Percentiles rank a stretch among this genome's conserved stretches.
phyloP scores from a whole-genome alignment of 2,113 vertebrate genomes.

The Bubo blakistoni region DNA sequence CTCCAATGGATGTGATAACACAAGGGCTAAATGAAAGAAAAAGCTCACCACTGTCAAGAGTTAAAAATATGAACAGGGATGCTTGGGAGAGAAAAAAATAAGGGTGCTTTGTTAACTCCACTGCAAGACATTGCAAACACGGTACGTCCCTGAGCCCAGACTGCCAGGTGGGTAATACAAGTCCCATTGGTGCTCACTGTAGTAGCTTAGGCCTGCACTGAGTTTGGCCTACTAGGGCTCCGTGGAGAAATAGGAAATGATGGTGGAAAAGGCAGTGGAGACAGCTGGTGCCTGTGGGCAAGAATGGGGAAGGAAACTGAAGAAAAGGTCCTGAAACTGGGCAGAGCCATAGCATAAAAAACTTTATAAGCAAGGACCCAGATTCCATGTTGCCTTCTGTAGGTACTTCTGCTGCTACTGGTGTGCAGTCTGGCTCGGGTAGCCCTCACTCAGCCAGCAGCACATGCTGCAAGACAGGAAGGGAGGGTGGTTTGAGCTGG shows the following conservation, averaged over 20 bases:
- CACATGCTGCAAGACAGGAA: not conserved
- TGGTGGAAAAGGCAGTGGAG: not conserved
- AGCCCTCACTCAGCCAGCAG: not conserved
- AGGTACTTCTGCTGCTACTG: not conserved
- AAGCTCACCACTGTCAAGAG: not conserved
- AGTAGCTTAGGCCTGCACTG: not conserved
- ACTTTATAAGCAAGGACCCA: not conserved
- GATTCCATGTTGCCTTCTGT: not conserved
- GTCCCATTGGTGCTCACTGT: not conserved
- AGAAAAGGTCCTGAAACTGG: not conserved
- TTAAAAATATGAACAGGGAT: not conserved
- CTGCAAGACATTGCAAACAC: not conserved
- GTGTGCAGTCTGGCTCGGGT: not conserved
- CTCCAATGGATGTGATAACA: not conserved
- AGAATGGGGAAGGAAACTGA: not conserved
- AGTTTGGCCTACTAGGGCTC: not conserved
- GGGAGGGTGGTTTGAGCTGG: not conserved
- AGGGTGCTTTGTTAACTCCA: not conserved
- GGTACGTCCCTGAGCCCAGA: not conserved
- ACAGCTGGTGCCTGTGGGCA: not conserved
- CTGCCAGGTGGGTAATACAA: not conserved
- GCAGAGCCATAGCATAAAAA: not conserved
- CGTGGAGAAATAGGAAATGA: not conserved
- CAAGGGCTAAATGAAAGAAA: not conserved
- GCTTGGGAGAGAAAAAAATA: not conserved